These are phyloP conservation scores for Okapia johnstoni DNA, from an alignment of 2,113 vertebrate species.

Conservation along the genomic window DNA sequence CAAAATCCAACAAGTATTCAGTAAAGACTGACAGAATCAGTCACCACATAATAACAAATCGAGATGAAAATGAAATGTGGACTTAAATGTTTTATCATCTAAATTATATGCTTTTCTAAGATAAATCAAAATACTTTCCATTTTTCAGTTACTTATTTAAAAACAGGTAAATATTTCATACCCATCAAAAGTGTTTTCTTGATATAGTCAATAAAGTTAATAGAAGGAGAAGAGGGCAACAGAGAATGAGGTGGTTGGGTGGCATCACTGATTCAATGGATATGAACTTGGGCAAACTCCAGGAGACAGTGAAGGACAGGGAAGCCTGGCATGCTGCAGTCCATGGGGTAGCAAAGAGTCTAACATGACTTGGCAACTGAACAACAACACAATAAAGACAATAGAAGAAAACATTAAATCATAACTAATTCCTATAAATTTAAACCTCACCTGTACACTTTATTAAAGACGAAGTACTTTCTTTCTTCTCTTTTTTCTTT, in stretches of 20 bases:
- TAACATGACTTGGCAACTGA: neutral
- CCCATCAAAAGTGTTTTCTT: neutral
- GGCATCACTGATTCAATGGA: neutral
- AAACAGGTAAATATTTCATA: neutral
- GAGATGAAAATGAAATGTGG: neutral
- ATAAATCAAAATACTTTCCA: neutral
- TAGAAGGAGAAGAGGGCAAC: neutral
- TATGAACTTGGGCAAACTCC: neutral
- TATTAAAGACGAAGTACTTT: neutral
- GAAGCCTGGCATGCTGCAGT: neutral
- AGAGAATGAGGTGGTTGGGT: neutral
- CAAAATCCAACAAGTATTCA: neutral
- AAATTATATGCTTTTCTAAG: neutral
- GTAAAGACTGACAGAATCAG: neutral
- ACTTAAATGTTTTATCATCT: neutral
- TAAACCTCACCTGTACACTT: neutral
- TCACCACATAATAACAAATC: neutral
- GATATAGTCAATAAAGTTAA: neutral
- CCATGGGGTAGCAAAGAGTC: neutral
- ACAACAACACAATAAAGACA: neutral
- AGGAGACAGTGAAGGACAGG: neutral
- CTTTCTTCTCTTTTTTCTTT: neutral
- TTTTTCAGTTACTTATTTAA: neutral
- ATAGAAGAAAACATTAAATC: neutral
- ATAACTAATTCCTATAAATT: neutral